Evolutionary conservation across 2,888 invertebrate genomes (phyloP), one percentile per base, ranked within the genome.

Genomic region (Pherbina coryleti): DNA sequence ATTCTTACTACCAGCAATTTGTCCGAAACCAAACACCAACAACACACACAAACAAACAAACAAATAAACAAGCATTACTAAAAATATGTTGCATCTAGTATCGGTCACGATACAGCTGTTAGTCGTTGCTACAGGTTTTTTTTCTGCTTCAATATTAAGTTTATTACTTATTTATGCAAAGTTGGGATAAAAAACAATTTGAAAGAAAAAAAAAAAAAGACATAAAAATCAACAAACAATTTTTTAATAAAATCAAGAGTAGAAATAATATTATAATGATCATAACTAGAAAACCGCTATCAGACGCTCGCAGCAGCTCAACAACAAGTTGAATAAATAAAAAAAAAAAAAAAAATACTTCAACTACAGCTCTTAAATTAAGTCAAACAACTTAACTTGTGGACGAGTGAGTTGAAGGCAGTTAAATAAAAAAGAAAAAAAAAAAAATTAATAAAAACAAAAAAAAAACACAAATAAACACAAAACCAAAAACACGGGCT

Each of bases 81-180:
- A 44, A 44, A 44, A 11, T 44, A 34, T 34, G 19, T 17, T 28
- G 64, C 34, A 28, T 28, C 49, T 60, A 60, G 28, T 14, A 60
- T 14, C 51, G 53, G 37, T 69, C 69, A 69, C 49, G 37, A 69
- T 34, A n/a, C 11, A 34, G 7, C 34, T 28, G 44, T 44, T 44
- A 11, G 44, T 44, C 44, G 44, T 44, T 44, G 1, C 44, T 44
- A 44, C 44, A 14, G 44, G 44, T 44, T 44, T 44, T 44, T 37
- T 8, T 37, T 44, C 14, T 44, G 14, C 44, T 14, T 57, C 57
- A 25, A 25, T 9, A 28, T 60, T 60, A 60, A 14, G 17, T 60
- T 60, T 60, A 60, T 60, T 25, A 17, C 60, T 60, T 14, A 60
- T 60, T 60, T 60, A 60, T 60, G 60, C 60, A 11, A 60, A 60